Evolutionary conservation across 2,113 vertebrate genomes (phyloP).

Genomic region (Callospermophilus lateralis): DNA sequence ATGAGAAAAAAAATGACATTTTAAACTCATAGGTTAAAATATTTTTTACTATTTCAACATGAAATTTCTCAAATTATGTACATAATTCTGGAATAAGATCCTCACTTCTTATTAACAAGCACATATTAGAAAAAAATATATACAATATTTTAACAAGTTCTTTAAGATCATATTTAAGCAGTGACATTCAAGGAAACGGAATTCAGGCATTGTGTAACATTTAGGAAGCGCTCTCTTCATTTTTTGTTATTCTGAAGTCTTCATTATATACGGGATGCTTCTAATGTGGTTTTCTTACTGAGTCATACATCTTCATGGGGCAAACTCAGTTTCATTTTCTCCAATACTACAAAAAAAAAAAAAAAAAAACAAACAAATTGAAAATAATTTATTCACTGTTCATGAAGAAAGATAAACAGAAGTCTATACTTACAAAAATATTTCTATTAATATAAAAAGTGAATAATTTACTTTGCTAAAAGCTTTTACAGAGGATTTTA

Average conservation of each 20-base stretch:
- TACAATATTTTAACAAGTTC: conserved; percentile 57
- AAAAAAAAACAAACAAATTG: conserved; percentile 64
- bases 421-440: not conserved
- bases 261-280: conserved; percentile 21
- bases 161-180: conserved; percentile 46
- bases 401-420: not conserved
- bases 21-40: conserved; percentile 69
- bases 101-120: conserved; percentile 60
- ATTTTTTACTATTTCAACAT: conserved; percentile 72
- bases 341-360: conserved; percentile 91
- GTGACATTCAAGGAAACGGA: conserved; percentile 13
- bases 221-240: conserved; percentile 44
- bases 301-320: not conserved
- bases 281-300: conserved; percentile 12
- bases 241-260: conserved; percentile 38
- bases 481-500: not conserved
- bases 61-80: conserved; percentile 74
- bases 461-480: not conserved
- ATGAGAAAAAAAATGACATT: not conserved
- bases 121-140: conserved; percentile 66
- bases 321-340: conserved; percentile 86
- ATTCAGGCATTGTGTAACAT: not conserved
- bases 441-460: not conserved
- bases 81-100: conserved; percentile 67
- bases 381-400: conserved; percentile 61